These are phyloP conservation scores for Neoaliturus tenellus DNA, from an alignment of 2,888 invertebrate genomes.

Conservation along the genomic window DNA sequence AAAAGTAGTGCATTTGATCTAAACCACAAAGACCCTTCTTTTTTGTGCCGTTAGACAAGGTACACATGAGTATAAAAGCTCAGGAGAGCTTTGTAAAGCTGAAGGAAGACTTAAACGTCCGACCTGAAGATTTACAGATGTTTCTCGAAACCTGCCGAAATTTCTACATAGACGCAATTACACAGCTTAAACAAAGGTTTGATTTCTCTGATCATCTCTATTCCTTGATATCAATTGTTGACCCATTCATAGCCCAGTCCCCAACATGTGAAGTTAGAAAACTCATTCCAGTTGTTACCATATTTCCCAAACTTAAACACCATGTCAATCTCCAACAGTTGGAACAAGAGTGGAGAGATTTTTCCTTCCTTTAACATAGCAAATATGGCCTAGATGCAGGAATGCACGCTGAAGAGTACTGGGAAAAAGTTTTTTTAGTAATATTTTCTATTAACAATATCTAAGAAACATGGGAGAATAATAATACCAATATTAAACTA, in stretches of 20 bases:
- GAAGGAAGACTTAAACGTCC: slow-evolving; percentile 38
- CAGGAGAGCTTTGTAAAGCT: slow-evolving; percentile 29
- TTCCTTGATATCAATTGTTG: slow-evolving; percentile 39
- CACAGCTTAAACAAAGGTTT: slow-evolving; percentile 49
- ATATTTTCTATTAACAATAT: too few relatives aligned
- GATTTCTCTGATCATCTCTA: slow-evolving; percentile 46
- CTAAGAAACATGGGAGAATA: too few relatives aligned
- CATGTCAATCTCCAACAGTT: slow-evolving; percentile 27
- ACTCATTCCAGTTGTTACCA: slow-evolving; percentile 27
- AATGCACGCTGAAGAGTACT: slow-evolving; percentile 46
- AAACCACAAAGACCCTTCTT: slow-evolving; percentile 34
- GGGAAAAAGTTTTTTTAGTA: slow-evolving; percentile 51
- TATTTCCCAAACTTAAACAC: slow-evolving; percentile 37
- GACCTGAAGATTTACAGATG: background rate
- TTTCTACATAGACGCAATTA: slow-evolving; percentile 34
- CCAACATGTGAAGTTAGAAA: slow-evolving; percentile 22
- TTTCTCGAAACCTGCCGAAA: slow-evolving; percentile 40
- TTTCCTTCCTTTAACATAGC: slow-evolving; percentile 29
- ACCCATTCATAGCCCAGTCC: slow-evolving; percentile 35
- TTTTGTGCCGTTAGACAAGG: slow-evolving; percentile 20
- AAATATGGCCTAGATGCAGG: slow-evolving; percentile 10
- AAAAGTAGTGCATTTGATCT: slow-evolving; percentile 15
- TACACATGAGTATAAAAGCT: slow-evolving; percentile 31
- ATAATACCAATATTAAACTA: too few relatives aligned
- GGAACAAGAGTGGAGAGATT: slow-evolving; percentile 55